These are phyloP conservation scores for Leptoclinus maculatus DNA, from an alignment of 2,797 vertebrate genomes.

Conservation along the genomic window DNA sequence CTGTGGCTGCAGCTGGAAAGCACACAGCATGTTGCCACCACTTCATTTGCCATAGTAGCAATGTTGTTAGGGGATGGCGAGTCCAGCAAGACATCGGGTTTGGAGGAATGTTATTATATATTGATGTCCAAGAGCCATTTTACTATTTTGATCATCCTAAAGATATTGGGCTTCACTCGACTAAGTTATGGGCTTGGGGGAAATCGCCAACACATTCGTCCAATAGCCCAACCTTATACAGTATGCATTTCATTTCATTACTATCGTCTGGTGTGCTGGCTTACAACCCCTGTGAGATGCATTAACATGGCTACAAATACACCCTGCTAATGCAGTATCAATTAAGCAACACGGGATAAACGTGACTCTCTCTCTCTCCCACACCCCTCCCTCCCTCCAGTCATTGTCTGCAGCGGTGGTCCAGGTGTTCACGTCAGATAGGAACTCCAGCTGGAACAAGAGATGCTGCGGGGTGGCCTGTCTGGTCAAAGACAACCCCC, in stretches of 20 bases:
- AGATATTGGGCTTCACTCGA: not conserved
- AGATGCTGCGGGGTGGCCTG: conserved; percentile 96
- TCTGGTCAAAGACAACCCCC: conserved; percentile 97
- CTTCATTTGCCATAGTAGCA: not conserved
- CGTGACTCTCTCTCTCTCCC: not conserved
- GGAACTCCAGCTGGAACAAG: conserved; percentile 92
- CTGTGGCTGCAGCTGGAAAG: not conserved
- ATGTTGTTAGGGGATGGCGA: not conserved
- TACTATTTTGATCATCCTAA: not conserved
- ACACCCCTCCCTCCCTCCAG: conserved; percentile 72
- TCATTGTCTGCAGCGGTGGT: conserved; percentile 92
- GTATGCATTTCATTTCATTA: not conserved
- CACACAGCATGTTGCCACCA: not conserved
- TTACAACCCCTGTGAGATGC: not conserved
- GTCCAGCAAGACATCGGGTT: not conserved
- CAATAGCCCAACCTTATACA: too few relatives aligned
- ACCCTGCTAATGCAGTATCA: not conserved
- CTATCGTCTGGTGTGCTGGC: not conserved
- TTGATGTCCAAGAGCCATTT: not conserved
- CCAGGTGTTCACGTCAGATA: conserved; percentile 92
- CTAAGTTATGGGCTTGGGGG: not conserved
- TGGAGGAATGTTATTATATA: not conserved
- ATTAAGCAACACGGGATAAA: not conserved
- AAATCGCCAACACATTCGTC: too few relatives aligned
- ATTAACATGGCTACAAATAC: not conserved